A percentile compares a stretch with the other conserved stretches of the same genome.
Conservation (phyloP, 2,888 invertebrate species). For the Coelogynopora nodosa region DNA sequence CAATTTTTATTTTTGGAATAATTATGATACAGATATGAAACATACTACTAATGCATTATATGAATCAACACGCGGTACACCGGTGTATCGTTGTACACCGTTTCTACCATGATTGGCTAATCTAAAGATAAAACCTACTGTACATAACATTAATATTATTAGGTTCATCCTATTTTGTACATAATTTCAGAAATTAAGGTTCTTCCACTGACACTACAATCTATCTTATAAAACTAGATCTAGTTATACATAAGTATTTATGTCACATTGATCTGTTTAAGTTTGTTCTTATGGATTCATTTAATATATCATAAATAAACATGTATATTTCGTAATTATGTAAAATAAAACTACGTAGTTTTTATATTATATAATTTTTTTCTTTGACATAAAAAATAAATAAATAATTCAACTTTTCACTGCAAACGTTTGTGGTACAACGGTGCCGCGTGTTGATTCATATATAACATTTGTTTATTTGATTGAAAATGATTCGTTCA, state of each 20-base stretch:
- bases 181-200: neutral
- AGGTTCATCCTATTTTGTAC: too few relatives aligned
- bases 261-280: conserved; percentile 28
- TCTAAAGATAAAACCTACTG: too few relatives aligned
- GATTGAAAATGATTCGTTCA: too few relatives aligned
- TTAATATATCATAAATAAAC: conserved; percentile 5
- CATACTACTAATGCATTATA: too few relatives aligned
- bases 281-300: conserved; percentile 20
- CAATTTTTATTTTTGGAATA: too few relatives aligned
- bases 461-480: too few relatives aligned
- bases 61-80: too few relatives aligned
- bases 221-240: neutral
- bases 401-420: conserved; percentile 30
- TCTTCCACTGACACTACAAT: neutral
- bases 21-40: too few relatives aligned
- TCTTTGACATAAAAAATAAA: conserved; percentile 7
- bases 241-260: conserved; percentile 11
- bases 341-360: conserved; percentile 28
- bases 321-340: conserved; percentile 27
- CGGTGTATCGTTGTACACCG: too few relatives aligned
- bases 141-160: too few relatives aligned
- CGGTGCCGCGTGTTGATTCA: conserved; percentile 25
- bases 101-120: too few relatives aligned
- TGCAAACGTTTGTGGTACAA: conserved; percentile 11
- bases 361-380: conserved; percentile 12